These are phyloP conservation scores for Otolemur garnettii DNA, from an alignment of 2,113 vertebrate genomes.

Conservation along the genomic window DNA sequence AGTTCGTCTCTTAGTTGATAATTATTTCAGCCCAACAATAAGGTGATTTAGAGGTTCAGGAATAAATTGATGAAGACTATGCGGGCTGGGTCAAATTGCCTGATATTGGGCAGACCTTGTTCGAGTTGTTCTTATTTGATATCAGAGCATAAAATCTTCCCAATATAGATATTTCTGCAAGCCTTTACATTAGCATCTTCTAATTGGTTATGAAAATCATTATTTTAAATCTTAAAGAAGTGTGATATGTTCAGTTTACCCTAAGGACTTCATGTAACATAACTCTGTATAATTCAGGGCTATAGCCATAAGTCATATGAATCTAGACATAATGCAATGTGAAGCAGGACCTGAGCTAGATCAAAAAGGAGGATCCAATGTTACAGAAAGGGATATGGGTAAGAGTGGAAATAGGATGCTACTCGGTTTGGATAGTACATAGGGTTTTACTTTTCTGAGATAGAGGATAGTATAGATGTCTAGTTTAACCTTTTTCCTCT, in stretches of 20 bases:
- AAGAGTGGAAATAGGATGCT: neutral
- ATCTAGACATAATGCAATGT: neutral
- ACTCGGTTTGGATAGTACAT: neutral
- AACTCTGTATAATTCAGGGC: conserved; percentile 18
- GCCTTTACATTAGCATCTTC: neutral
- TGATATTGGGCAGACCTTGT: neutral
- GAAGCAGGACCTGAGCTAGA: neutral
- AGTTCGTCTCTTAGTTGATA: conserved; percentile 34
- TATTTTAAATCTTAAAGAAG: conserved; percentile 40
- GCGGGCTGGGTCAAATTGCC: neutral
- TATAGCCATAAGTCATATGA: neutral
- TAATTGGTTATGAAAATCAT: conserved; percentile 35
- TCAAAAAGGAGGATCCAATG: neutral
- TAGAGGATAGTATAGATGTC: neutral
- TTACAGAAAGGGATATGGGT: neutral
- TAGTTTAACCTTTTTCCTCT: conserved; percentile 9
- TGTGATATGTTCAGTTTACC: conserved; percentile 36
- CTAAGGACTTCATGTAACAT: neutral
- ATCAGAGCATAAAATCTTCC: neutral
- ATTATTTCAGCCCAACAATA: conserved; percentile 65
- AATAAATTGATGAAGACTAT: conserved; percentile 46
- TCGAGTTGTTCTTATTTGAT: neutral
- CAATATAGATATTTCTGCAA: neutral
- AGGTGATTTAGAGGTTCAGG: conserved; percentile 50
- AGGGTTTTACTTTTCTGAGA: neutral